Evolutionary conservation across 2,888 invertebrate genomes (phyloP), one percentile per base, ranked within the genome.

Genomic region (Xylota segnis): DNA sequence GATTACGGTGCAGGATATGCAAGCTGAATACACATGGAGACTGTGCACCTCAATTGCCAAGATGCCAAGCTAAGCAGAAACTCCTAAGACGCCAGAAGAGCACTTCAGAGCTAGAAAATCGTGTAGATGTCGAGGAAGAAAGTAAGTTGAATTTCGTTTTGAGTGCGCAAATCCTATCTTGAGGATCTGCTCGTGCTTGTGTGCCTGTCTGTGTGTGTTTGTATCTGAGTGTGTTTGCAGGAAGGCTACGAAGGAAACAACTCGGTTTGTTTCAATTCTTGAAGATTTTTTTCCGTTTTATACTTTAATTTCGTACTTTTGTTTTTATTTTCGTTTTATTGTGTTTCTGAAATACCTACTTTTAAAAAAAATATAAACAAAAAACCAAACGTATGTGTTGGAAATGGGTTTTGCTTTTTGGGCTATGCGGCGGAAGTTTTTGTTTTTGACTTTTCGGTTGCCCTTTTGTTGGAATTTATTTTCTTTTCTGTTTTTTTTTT

Each of bases 21-120:
- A 98, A 98, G 93, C 95, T 96, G 93, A 98, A 98, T 92, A 96
- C 97, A 71, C 98, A 98, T 93, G 94, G 96, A 54, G 97, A 98
- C 92, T 98, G 98, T 93, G 95, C 96, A 92, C 95, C 96, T 10
- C 95, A 96, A 89, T 95, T 96, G 16, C 95, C 95, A 82, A 96
- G 95, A 90, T 98, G 98, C 91, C 97, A 97, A 91, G 96, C 96
- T 14, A 97, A 97, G 92, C 96, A 96, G 27, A 94, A 96, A 70
- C 94, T 98, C 71, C 93, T 98, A 82, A 94, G 98, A 87, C 94
- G 98, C 66, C 98, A 98, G 93, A 97, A 97, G 92, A 97, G 97
- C 89, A 97, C 97, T 68, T 97, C 97, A 9, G 96, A 96, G 91
- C 95, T 96, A 87, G 96, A 96, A 91, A 95, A 96, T 40, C 94